These are phyloP conservation scores for Baccha elongata DNA, from an alignment of 2,888 invertebrate species.

Conservation along the genomic window DNA sequence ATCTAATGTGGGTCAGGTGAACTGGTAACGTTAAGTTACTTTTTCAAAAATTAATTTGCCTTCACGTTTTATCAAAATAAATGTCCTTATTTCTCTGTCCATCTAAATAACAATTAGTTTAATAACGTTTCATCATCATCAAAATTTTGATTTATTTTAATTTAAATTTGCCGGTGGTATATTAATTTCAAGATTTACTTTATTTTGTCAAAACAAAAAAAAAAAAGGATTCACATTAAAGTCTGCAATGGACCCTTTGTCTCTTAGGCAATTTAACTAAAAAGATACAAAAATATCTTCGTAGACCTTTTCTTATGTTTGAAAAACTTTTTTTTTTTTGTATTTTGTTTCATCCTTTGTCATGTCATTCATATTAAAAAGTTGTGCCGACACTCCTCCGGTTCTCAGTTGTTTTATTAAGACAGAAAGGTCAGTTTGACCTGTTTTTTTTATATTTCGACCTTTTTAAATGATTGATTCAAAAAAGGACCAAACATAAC, in stretches of 20 bases:
- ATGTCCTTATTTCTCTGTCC: neutral
- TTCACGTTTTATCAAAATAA: no score
- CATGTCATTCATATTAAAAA: conserved; percentile 24
- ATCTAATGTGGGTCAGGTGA: no score
- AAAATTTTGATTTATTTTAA: neutral
- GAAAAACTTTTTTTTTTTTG: neutral
- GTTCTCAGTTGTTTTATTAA: conserved; percentile 10
- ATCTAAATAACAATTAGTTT: neutral
- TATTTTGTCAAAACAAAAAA: conserved; percentile 1
- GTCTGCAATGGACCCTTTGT: neutral
- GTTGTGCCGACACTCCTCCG: conserved; percentile 11
- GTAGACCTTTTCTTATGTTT: conserved; percentile 15
- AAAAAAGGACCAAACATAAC: conserved; percentile 15
- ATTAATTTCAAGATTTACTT: conserved; percentile 1
- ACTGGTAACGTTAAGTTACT: no score
- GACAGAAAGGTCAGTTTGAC: conserved; percentile 17
- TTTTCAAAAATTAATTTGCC: no score
- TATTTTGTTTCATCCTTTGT: neutral
- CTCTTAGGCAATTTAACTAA: neutral
- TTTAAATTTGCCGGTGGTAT: neutral
- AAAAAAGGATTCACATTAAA: conserved; percentile 9
- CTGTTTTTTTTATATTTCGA: conserved; percentile 12
- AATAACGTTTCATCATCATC: neutral
- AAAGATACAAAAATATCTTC: conserved; percentile 5
- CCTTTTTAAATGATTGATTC: conserved; percentile 40